phyloP scores from a whole-genome alignment of 2,888 invertebrate species.

The Zhuqinia jingwanae region DNA sequence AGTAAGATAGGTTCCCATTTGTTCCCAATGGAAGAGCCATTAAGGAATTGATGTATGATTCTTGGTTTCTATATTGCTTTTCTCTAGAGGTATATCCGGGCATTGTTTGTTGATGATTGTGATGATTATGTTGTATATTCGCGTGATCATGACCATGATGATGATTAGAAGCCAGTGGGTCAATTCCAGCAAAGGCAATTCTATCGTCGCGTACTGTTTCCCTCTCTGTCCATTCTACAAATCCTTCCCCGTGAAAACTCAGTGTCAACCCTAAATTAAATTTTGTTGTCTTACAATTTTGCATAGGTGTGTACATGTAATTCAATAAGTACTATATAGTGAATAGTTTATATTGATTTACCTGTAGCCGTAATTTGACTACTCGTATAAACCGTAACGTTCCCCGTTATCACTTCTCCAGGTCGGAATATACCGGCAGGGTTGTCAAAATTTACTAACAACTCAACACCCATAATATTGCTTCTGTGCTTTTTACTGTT shows the following conservation, averaged over 20 bases:
- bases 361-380: constrained; percentile 10
- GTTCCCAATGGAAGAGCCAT: constrained; percentile 11
- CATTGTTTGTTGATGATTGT: neutral
- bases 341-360: neutral
- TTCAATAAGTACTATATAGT: too few species aligned
- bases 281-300: too few species aligned
- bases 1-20: neutral
- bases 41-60: constrained; percentile 30
- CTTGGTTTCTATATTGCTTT: constrained; percentile 36
- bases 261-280: constrained; percentile 10
- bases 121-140: constrained; percentile 1
- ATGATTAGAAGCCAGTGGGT: neutral
- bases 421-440: constrained; percentile 1
- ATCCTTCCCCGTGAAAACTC: constrained; percentile 39
- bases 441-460: constrained; percentile 46
- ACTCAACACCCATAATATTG: constrained; percentile 39
- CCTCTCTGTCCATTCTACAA: constrained; percentile 18
- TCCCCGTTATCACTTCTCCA: constrained; percentile 46
- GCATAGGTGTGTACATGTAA: too few species aligned
- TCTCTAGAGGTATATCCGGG: neutral
- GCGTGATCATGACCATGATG: neutral
- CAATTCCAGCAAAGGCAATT: neutral
- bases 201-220: too few species aligned
- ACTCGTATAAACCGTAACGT: constrained; percentile 34
- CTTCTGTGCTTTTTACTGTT: too few species aligned